phyloP scores from a whole-genome alignment of 2,888 invertebrate species.

The Molorchus minor region DNA sequence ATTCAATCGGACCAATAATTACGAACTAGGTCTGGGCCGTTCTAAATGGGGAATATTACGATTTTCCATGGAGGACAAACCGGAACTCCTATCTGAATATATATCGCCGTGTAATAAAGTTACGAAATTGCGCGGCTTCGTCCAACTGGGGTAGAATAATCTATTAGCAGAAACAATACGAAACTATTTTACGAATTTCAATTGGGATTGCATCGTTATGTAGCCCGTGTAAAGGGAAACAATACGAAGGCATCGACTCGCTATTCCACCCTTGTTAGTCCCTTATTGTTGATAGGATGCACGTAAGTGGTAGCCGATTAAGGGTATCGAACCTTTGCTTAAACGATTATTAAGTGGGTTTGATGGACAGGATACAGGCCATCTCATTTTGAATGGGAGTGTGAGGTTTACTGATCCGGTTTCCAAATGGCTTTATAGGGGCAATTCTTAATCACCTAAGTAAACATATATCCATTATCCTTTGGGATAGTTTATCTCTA shows the following conservation, averaged over 20 bases:
- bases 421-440: too few relatives aligned
- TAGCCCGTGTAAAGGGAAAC: slow-evolving; percentile 1
- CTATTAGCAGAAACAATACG: slow-evolving; percentile 40
- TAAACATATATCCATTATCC: too few relatives aligned
- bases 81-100: slow-evolving; percentile 34
- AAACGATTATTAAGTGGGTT: too few relatives aligned
- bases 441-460: too few relatives aligned
- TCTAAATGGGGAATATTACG: too few relatives aligned
- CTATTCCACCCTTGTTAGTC: slow-evolving; percentile 4
- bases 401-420: too few relatives aligned
- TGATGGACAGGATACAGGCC: too few relatives aligned
- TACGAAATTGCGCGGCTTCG: slow-evolving; percentile 33
- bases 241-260: too few relatives aligned
- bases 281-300: slow-evolving; percentile 1
- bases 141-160: slow-evolving; percentile 41
- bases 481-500: too few relatives aligned
- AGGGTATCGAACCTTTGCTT: not conserved
- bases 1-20: too few relatives aligned
- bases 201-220: slow-evolving; percentile 29
- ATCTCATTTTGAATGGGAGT: too few relatives aligned
- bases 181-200: slow-evolving; percentile 41
- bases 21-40: too few relatives aligned
- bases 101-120: slow-evolving; percentile 39
- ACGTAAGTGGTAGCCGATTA: slow-evolving; percentile 8
- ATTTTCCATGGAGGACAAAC: slow-evolving; percentile 24